Evolutionary conservation across 1,140 invertebrate genomes (phyloP).

Genomic region (Zaprionus nigranus): DNA sequence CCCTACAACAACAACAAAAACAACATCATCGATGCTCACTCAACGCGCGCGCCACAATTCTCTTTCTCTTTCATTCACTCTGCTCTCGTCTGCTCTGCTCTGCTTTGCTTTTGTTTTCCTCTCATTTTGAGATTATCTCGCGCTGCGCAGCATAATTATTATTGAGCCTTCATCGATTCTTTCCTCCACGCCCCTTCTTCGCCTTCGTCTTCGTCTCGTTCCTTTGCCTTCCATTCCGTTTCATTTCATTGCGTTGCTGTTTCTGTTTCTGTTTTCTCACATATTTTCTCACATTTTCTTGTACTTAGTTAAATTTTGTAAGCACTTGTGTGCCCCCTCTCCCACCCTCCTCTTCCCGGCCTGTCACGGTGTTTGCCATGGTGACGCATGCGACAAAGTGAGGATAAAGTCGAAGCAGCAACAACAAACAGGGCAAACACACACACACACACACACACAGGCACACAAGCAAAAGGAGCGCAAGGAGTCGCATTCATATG

Average conservation of each 20-base stretch:
- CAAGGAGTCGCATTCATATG: constrained; percentile 51
- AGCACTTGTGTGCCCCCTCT: constrained; percentile 30
- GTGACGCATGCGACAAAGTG: constrained; percentile 65
- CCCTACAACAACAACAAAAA: background rate
- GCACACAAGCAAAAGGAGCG: background rate
- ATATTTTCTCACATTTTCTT: constrained; percentile 38
- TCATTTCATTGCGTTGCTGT: background rate
- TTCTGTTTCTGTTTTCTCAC: constrained; percentile 12
- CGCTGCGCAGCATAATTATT: constrained; percentile 73
- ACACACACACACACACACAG: too few relatives aligned
- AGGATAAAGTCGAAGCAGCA: constrained; percentile 36
- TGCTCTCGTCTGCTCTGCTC: background rate
- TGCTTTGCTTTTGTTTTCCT: constrained; percentile 19
- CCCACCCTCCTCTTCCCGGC: background rate
- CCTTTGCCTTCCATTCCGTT: background rate
- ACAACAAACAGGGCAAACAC: constrained; percentile 33
- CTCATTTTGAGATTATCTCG: constrained; percentile 10
- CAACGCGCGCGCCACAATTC: constrained; percentile 22
- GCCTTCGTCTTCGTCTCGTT: constrained; percentile 15
- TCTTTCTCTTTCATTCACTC: constrained; percentile 2
- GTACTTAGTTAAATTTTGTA: constrained; percentile 51
- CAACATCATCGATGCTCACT: background rate
- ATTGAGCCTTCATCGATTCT: constrained; percentile 75
- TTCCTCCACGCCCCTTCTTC: constrained; percentile 21
- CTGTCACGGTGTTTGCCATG: constrained; percentile 32